phyloP scores from a whole-genome alignment of 2,888 invertebrate species.

The Drosophila diplacantha region DNA sequence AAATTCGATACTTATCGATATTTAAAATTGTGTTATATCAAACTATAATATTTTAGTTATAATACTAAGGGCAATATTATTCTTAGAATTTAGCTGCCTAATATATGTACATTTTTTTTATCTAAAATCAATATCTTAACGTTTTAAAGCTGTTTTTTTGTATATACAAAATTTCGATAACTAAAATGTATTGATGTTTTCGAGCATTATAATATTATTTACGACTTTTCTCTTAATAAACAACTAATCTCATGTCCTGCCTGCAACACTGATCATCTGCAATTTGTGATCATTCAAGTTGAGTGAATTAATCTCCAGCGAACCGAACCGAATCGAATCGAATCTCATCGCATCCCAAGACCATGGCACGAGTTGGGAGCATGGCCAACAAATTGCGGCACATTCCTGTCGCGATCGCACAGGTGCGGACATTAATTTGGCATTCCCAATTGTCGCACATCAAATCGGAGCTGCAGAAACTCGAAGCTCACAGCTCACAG shows the following conservation, averaged over 20 bases:
- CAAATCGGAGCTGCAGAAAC: slow-evolving; percentile 27
- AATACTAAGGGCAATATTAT: too few relatives aligned
- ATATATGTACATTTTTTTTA: too few relatives aligned
- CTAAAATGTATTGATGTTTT: too few relatives aligned
- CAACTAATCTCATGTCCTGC: neutral
- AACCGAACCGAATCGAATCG: slow-evolving; percentile 8
- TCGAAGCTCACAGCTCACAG: neutral
- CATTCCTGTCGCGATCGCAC: slow-evolving; percentile 30
- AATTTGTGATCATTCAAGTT: neutral
- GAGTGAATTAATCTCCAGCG: neutral
- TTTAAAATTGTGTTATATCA: too few relatives aligned
- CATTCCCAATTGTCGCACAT: slow-evolving; percentile 37
- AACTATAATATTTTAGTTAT: too few relatives aligned
- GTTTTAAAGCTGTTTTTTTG: too few relatives aligned
- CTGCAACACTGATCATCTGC: neutral
- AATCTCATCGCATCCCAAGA: slow-evolving; percentile 2
- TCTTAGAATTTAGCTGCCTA: too few relatives aligned
- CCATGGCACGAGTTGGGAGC: slow-evolving; percentile 28
- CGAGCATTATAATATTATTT: too few relatives aligned
- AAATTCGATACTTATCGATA: too few relatives aligned
- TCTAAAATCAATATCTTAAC: too few relatives aligned
- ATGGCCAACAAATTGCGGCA: slow-evolving; percentile 20
- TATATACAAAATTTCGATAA: too few relatives aligned
- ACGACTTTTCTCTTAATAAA: too few relatives aligned
- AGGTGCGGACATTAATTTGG: slow-evolving; percentile 52